Evolutionary conservation across 2,797 vertebrate genomes (phyloP), one percentile per base, ranked within the genome.

Genomic region (Coendou prehensilis): DNA sequence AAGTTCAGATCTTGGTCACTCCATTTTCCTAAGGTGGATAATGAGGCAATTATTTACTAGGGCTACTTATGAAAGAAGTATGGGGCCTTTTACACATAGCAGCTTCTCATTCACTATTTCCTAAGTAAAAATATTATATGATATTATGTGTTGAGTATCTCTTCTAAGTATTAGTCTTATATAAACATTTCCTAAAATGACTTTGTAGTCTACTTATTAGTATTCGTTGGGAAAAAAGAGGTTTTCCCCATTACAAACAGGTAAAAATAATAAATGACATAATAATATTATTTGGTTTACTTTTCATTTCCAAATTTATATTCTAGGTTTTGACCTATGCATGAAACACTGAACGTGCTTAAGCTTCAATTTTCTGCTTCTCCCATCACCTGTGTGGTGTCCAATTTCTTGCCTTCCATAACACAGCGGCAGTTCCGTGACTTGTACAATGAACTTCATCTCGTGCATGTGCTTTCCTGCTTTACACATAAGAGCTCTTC

Each of bases 271-370:
- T 52, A 81, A 69, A 41, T 20, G 50, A 88, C 3, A 45, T 20
- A 94, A 56, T 75, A 41, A 57, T 90, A 84, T 23, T 67, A n/a
- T 47, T 33, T 22, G 17, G 22, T 90, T 64, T 83, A 41, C 20
- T 95, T 91, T 95, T 89, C 61, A 80, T 79, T 90, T 96, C 6
- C 33, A 33, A 22, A 73, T 69, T 85, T 91, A 61, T 33, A 37
- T 79, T 93, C 47, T 11, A 75, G 18, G 41, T 69, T 95, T 82
- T 69, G 10, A 56, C 69, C 30, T 75, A 3, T 59, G 20, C 30
- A 14, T 71, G 45, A 93, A 91, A 79, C 41, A 52, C n/a, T 89
- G 76, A 83, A 37, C 6, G 11, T 41, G 61, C 22, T 85, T 71
- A 76, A 37, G 57, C 41, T 59, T 76, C 17, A 52, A 18, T 57